These are phyloP conservation scores for Mesitornis unicolor DNA, from an alignment of 2,113 vertebrate species.

Conservation along the genomic window DNA sequence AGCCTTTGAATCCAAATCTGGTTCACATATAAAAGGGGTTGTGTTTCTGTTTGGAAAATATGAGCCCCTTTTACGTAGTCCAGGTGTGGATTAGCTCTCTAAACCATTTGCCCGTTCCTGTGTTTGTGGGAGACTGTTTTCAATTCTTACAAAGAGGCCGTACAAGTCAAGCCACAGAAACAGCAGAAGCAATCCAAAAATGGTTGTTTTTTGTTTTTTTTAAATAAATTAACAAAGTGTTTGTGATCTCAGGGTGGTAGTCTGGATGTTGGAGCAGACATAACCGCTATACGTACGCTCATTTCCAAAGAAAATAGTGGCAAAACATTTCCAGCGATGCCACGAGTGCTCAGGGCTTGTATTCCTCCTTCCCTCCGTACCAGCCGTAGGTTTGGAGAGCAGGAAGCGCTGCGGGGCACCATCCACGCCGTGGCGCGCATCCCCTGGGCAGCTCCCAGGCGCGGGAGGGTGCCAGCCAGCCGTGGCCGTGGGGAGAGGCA, in stretches of 20 bases:
- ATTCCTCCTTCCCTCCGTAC: neutral
- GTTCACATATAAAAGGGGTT: constrained; percentile 67
- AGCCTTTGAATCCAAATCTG: constrained; percentile 65
- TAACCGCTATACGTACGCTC: neutral
- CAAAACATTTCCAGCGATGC: constrained; percentile 13
- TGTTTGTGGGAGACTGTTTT: constrained; percentile 65
- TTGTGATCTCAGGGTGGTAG: constrained; percentile 70
- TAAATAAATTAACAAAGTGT: constrained; percentile 63
- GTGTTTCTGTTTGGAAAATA: constrained; percentile 75
- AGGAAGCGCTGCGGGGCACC: neutral
- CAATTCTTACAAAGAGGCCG: constrained; percentile 69
- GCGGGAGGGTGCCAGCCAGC: neutral
- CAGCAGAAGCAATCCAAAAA: constrained; percentile 69
- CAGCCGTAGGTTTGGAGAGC: no score
- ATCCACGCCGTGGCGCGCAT: accelerated
- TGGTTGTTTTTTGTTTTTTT: no score
- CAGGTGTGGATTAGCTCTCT: constrained; percentile 74
- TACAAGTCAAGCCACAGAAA: constrained; percentile 70
- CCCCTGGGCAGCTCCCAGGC: neutral
- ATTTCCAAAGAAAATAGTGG: constrained; percentile 55
- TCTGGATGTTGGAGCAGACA: constrained; percentile 55
- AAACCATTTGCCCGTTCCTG: constrained; percentile 65
- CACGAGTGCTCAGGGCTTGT: neutral
- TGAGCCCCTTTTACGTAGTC: constrained; percentile 66
- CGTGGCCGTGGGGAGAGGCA: neutral